Percentiles rank a stretch among this genome's conserved stretches.
Conservation (phyloP, 2,113 vertebrate species). For the Myocastor coypus region DNA sequence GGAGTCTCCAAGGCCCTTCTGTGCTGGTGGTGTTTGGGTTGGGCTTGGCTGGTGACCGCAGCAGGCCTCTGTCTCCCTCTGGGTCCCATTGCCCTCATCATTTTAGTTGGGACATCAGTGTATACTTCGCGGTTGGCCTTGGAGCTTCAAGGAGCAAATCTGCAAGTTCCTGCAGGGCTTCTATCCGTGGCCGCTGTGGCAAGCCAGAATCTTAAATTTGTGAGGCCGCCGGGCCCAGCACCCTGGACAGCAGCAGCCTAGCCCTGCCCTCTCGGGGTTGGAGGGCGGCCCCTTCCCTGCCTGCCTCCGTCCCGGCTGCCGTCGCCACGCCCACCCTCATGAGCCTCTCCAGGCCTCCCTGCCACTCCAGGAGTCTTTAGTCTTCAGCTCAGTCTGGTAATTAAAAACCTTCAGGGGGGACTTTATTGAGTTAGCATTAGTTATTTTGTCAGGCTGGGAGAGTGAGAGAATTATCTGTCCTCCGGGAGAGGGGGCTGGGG, state of each 20-base stretch:
- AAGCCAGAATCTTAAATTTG: background rate
- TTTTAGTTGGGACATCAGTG: background rate
- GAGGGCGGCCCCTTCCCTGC: background rate
- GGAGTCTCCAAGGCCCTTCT: background rate
- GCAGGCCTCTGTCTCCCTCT: too few species aligned
- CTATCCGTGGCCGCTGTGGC: constrained; percentile 36
- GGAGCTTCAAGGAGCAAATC: background rate
- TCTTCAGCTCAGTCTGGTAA: constrained; percentile 81
- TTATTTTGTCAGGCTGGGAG: constrained; percentile 87
- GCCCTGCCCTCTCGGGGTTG: constrained; percentile 36
- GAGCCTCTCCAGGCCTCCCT: constrained; percentile 29
- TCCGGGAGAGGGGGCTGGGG: constrained; percentile 84
- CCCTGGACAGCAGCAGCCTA: constrained; percentile 80
- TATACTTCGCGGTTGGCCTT: background rate
- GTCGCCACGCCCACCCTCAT: background rate
- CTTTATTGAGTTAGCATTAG: constrained; percentile 87
- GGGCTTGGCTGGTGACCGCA: too few species aligned
- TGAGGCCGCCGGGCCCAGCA: constrained; percentile 64
- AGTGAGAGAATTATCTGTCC: constrained; percentile 83
- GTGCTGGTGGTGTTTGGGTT: background rate
- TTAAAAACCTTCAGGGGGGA: constrained; percentile 86
- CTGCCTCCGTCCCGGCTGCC: background rate
- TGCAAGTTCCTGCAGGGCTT: background rate
- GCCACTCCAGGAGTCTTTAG: background rate
- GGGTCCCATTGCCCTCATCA: background rate